Base-by-base conservation (phyloP, 2,888 invertebrate species). In the Alentia gelatinosa region DNA sequence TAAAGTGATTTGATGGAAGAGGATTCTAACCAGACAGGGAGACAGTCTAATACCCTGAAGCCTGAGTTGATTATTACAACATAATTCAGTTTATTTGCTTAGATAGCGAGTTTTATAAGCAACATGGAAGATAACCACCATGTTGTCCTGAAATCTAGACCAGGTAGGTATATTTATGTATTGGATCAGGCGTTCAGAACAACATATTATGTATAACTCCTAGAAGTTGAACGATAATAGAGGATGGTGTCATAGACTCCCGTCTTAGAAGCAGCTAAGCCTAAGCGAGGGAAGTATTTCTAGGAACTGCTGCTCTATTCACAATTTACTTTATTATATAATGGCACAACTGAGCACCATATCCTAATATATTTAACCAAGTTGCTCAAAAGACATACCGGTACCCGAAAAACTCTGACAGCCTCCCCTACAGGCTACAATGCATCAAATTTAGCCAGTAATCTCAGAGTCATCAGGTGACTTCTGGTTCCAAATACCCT, bases 121-220 rank as follows among this genome's bases (percentile, higher is more conserved):
- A 86, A 89, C 40, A 92, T 92, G 92, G 84, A 91, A 9, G 86
- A 91, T 68, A 92, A 92, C 42, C 63, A 89, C 26, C 91, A 91
- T n/a, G 91, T 92, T 37, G 86, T 92, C 12, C 86, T 92, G 19
- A 68, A 88, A 5, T 91, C 86, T 84, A 91, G 92, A 79, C 93
- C 93, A 47, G 93, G 93, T 93, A n/a, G n/a, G 9, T 56, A 19
- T 19, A 12, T 4, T 1, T 19, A 12, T 42, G 9, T 23, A 33
- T 19, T 30, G 30, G 56, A 50, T 33, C n/a, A 74, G 74, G 9
- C 7, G n/a, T 30, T 7, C 9, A 9, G 7, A 15, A 42, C 15
- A 12, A 42, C 47, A 42, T 15, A 12, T 47, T 47, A 47, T 47
- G 19, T 19, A 47, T 47, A 47, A 47, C 7, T 19, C 9, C 7